These are phyloP conservation scores for Drosophila subquinaria DNA, from an alignment of 2,888 invertebrate species.

Conservation along the genomic window DNA sequence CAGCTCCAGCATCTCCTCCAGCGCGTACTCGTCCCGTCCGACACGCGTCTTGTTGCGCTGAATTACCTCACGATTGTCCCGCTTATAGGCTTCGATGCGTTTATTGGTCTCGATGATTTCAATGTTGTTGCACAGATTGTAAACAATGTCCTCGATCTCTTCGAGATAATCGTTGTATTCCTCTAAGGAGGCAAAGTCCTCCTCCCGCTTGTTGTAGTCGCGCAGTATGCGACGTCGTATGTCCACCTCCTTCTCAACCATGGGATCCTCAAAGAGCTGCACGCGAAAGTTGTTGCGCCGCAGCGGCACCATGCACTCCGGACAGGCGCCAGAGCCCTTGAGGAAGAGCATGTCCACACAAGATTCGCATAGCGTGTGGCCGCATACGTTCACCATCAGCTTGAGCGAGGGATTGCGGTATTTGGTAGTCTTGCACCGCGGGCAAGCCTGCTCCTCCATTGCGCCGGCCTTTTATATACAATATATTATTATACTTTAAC, in stretches of 20 bases:
- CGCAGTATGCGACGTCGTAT: slow-evolving; percentile 94
- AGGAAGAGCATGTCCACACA: slow-evolving; percentile 98
- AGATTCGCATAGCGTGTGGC: slow-evolving; percentile 98
- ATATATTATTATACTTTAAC: not conserved
- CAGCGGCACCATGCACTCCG: slow-evolving; percentile 95
- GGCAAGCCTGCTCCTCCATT: slow-evolving; percentile 88
- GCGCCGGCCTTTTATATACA: not conserved
- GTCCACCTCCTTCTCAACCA: slow-evolving; percentile 98
- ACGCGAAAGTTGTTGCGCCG: slow-evolving; percentile 96
- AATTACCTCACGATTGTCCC: slow-evolving; percentile 94
- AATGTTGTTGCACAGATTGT: slow-evolving; percentile 95
- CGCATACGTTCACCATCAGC: slow-evolving; percentile 99
- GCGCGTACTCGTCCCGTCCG: slow-evolving; percentile 92
- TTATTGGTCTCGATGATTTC: slow-evolving; percentile 95
- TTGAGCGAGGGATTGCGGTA: slow-evolving; percentile 98
- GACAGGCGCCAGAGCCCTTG: slow-evolving; percentile 98
- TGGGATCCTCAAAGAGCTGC: slow-evolving; percentile 98
- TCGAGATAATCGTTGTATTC: slow-evolving; percentile 99
- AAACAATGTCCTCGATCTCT: slow-evolving; percentile 96
- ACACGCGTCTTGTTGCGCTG: slow-evolving; percentile 92
- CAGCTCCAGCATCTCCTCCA: slow-evolving; percentile 93
- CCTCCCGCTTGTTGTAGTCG: slow-evolving; percentile 97
- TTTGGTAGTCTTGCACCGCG: slow-evolving; percentile 98
- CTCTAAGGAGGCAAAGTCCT: slow-evolving; percentile 93
- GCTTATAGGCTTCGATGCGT: slow-evolving; percentile 95